A percentile compares a stretch with the other conserved stretches of the same genome.
Conservation (phyloP, 1,140 invertebrate species). For the Goniozus legneri region DNA sequence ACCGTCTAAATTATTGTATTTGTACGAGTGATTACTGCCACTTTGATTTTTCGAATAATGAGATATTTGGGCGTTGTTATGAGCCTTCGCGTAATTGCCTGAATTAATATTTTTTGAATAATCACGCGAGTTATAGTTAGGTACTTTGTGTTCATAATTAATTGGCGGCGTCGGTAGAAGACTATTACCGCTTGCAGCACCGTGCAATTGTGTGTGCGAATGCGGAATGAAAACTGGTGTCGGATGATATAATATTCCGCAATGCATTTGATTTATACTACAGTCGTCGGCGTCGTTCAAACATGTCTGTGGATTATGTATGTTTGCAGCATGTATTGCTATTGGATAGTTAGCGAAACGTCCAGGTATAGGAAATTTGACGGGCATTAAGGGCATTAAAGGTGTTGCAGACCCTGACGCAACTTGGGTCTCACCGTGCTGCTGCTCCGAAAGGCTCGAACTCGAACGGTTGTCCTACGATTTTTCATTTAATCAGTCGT, state of each 20-base stretch:
- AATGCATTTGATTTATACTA: conserved; percentile 35
- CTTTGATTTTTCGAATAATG: conserved; percentile 19
- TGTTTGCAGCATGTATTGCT: conserved; percentile 29
- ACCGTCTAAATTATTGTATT: conserved; percentile 18
- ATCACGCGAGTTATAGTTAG: too few species aligned
- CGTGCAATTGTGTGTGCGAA: conserved; percentile 20
- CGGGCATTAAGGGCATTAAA: conserved; percentile 41
- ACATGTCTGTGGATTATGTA: conserved; percentile 29
- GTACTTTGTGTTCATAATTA: conserved; percentile 9
- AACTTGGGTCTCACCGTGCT: conserved; percentile 29
- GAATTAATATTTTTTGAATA: too few species aligned
- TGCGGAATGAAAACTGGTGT: conserved; percentile 41
- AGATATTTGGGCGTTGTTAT: conserved; percentile 14
- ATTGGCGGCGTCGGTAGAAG: conserved; percentile 38
- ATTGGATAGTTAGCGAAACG: conserved; percentile 38
- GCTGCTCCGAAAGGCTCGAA: conserved; percentile 47
- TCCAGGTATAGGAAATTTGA: conserved; percentile 42
- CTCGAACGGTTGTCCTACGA: conserved; percentile 47
- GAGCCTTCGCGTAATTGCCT: too few species aligned
- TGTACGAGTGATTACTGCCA: conserved; percentile 16
- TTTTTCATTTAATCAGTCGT: conserved; percentile 23
- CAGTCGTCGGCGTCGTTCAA: conserved; percentile 33
- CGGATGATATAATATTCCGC: conserved; percentile 42
- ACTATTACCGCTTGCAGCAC: conserved; percentile 28
- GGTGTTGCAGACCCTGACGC: conserved; percentile 28